Percentiles rank a stretch among this genome's conserved stretches.
These are phyloP conservation scores for Odocoileus hemionus DNA, from an alignment of 2,113 vertebrate species.

Conservation along the genomic window DNA sequence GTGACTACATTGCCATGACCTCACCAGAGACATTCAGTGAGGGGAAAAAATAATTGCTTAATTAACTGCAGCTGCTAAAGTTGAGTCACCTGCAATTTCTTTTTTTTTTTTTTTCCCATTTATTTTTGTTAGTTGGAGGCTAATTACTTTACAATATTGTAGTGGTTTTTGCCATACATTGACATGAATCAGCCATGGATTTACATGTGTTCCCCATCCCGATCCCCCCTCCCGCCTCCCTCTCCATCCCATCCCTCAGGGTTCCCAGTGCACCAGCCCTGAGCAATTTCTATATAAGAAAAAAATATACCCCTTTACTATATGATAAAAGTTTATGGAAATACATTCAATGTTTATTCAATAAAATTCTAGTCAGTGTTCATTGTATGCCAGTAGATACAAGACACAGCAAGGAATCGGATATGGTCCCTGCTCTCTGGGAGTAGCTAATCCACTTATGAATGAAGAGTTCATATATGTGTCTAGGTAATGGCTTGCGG, in stretches of 20 bases:
- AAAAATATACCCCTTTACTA: background rate
- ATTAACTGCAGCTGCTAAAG: slow-evolving; percentile 50
- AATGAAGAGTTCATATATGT: background rate
- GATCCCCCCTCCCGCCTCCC: no score
- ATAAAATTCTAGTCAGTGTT: background rate
- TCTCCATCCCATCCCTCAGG: no score
- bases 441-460: background rate
- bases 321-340: background rate
- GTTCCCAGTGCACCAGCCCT: no score
- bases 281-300: background rate
- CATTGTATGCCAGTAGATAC: background rate
- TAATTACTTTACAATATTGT: no score
- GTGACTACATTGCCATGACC: background rate
- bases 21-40: slow-evolving; percentile 3
- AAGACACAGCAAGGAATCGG: background rate
- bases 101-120: no score
- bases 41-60: slow-evolving; percentile 24
- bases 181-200: no score
- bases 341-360: slow-evolving; percentile 1
- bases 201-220: no score
- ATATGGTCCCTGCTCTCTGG: background rate
- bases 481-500: background rate
- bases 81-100: slow-evolving; percentile 21
- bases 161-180: no score
- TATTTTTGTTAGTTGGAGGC: no score